Conservation (phyloP, 2,888 invertebrate genomes). For the Eumerus sabulonum region DNA sequence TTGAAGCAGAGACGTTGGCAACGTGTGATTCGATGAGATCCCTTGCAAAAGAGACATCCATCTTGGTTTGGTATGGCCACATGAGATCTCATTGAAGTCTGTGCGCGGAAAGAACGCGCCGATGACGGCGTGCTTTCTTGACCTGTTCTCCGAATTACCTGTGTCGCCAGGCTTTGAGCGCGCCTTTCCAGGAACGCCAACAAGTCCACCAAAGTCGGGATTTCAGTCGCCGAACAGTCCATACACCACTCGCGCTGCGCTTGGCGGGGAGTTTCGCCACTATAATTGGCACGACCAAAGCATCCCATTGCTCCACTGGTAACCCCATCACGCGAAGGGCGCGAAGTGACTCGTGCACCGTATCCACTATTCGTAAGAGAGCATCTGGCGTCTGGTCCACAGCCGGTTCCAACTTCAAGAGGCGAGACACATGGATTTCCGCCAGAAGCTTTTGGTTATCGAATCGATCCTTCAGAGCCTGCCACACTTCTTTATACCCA, state of each 20-base stretch:
- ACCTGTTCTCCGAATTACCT: too few relatives aligned
- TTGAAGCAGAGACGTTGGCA: too few relatives aligned
- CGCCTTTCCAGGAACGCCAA: too few relatives aligned
- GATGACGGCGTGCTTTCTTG: too few relatives aligned
- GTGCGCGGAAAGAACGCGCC: too few relatives aligned
- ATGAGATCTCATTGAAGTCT: too few relatives aligned
- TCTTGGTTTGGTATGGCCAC: not conserved
- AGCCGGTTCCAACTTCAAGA: conserved; percentile 5
- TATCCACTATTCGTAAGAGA: conserved; percentile 1
- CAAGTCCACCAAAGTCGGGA: too few relatives aligned
- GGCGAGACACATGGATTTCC: conserved; percentile 18
- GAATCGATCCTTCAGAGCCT: conserved; percentile 30
- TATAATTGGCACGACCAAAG: not conserved
- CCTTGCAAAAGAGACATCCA: not conserved
- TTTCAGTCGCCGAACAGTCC: not conserved
- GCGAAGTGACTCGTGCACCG: conserved; percentile 12
- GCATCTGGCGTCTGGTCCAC: conserved; percentile 6
- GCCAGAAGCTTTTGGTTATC: conserved; percentile 28
- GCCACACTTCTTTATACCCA: conserved; percentile 34
- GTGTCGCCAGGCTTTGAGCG: too few relatives aligned
- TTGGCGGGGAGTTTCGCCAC: conserved; percentile 13
- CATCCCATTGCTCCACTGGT: conserved; percentile 27
- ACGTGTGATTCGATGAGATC: not conserved
- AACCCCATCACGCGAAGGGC: conserved; percentile 13
- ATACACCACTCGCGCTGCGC: conserved; percentile 11